phyloP scores from a whole-genome alignment of 2,888 invertebrate genomes.

The Petrolisthes cinctipes region DNA sequence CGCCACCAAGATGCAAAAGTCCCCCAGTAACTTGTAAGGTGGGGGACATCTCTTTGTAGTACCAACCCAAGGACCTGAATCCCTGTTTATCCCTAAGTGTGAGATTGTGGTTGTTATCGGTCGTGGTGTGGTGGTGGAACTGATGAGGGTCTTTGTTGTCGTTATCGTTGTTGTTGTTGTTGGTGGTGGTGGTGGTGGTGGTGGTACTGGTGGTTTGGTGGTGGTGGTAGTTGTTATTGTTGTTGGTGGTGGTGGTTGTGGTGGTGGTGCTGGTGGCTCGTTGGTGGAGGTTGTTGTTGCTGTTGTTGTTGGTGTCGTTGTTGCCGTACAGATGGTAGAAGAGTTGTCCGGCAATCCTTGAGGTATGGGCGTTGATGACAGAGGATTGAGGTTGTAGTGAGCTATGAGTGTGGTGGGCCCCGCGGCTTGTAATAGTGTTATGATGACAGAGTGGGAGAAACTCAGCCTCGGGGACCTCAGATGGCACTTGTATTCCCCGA shows the following conservation, averaged over 20 bases:
- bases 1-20: conserved; percentile 27
- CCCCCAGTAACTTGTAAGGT: conserved; percentile 18
- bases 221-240: background rate
- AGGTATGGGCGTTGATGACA: background rate
- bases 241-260: no score
- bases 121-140: background rate
- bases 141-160: background rate
- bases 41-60: conserved; percentile 1
- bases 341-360: background rate
- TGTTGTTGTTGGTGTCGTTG: background rate
- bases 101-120: background rate
- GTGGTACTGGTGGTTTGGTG: background rate
- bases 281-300: background rate
- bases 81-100: background rate
- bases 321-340: background rate
- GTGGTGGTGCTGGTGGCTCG: background rate
- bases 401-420: conserved; percentile 44
- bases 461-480: conserved; percentile 23
- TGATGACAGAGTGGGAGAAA: conserved; percentile 23
- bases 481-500: conserved; percentile 33
- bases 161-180: background rate
- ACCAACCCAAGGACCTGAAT: no score
- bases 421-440: conserved; percentile 41
- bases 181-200: background rate
- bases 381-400: conserved; percentile 37